Evolutionary conservation across 2,113 vertebrate genomes (phyloP).

Genomic region (Panthera tigris): DNA sequence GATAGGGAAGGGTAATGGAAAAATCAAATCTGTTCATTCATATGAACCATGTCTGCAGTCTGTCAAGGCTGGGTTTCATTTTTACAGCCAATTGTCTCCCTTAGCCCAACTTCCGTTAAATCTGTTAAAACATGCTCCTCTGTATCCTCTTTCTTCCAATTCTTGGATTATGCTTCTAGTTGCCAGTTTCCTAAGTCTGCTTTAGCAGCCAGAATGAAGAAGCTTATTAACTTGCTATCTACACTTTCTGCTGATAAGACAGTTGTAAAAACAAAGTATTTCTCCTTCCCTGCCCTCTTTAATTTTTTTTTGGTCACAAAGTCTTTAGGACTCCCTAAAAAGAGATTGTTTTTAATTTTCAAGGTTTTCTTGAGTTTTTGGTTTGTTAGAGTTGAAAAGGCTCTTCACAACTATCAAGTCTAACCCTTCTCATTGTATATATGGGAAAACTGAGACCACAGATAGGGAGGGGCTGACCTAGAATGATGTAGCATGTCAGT

Average conservation of each 20-base stretch:
- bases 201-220: conserved; percentile 12
- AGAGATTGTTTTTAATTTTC: conserved; percentile 42
- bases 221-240: conserved; percentile 28
- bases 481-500: neutral
- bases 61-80: conserved; percentile 32
- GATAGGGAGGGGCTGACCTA: neutral
- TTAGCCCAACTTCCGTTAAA: conserved; percentile 12
- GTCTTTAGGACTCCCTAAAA: conserved; percentile 11
- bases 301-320: conserved; percentile 7
- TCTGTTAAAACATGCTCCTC: conserved; percentile 38
- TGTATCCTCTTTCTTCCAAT: neutral
- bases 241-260: conserved; percentile 35
- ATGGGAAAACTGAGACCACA: neutral
- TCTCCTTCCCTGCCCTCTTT: neutral
- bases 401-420: neutral
- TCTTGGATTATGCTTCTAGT: conserved; percentile 52
- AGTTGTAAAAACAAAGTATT: neutral
- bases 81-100: conserved; percentile 40
- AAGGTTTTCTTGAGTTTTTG: conserved; percentile 34
- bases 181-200: conserved; percentile 42
- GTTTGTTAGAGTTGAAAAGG: neutral
- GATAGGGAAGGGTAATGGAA: conserved; percentile 45
- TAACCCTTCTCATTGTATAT: neutral
- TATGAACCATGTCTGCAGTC: conserved; percentile 13
- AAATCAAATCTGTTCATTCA: conserved; percentile 49